Evolutionary conservation across 2,113 vertebrate species (phyloP).

Genomic region (Actenoides hombroni): DNA sequence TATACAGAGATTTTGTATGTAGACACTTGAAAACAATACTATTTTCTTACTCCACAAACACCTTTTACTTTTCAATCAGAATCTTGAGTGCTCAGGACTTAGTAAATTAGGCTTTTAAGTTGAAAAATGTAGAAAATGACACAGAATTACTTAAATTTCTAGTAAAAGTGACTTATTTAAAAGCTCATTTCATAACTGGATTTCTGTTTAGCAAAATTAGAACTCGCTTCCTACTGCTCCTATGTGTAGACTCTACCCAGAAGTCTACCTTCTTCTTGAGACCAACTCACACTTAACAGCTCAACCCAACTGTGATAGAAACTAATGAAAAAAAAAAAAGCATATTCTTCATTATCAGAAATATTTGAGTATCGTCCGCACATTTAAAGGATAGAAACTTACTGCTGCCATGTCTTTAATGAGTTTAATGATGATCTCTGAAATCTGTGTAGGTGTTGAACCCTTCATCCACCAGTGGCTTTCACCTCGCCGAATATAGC

Average conservation of each 20-base stretch:
- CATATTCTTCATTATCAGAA: not conserved
- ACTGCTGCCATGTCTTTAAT: conserved; percentile 99
- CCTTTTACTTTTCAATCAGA: not conserved
- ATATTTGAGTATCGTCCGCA: not conserved
- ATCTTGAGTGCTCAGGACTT: not conserved
- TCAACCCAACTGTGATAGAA: not conserved
- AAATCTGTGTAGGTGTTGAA: conserved; percentile 96
- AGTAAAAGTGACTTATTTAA: not conserved
- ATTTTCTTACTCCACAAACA: not conserved
- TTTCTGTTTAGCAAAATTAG: not conserved
- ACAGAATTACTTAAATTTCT: not conserved
- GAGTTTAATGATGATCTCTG: conserved; percentile 98
- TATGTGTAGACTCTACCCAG: not conserved
- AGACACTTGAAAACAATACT: not conserved
- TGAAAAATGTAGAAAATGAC: not conserved
- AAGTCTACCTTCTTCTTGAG: not conserved
- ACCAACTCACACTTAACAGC: not conserved
- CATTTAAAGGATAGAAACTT: conserved; percentile 66
- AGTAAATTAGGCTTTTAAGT: not conserved
- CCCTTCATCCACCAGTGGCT: conserved; percentile 99
- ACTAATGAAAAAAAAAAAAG: not conserved
- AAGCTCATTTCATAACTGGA: not conserved
- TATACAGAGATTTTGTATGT: not conserved
- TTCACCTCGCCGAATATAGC: conserved; percentile 95
- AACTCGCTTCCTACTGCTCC: not conserved